phyloP scores from a whole-genome alignment of 2,888 invertebrate species.

The Trissonchulus sp. region DNA sequence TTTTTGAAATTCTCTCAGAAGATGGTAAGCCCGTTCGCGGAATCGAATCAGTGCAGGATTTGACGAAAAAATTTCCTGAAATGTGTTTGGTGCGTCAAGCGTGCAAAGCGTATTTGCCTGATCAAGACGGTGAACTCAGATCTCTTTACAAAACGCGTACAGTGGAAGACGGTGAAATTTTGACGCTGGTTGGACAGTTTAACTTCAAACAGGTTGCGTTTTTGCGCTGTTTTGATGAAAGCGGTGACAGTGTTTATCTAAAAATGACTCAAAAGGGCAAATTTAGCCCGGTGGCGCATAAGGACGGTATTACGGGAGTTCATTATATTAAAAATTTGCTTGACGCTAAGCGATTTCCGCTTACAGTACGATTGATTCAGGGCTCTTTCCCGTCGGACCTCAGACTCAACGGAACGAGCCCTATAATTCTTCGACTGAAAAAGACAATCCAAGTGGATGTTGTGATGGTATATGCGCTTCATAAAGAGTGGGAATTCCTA shows the following conservation, averaged over 20 bases:
- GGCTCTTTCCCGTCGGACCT: conserved; percentile 16
- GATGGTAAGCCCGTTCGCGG: conserved; percentile 83
- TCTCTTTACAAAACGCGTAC: conserved; percentile 31
- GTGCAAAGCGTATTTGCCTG: conserved; percentile 47
- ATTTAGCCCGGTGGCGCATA: conserved; percentile 83
- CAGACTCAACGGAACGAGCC: background rate
- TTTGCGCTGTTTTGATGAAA: conserved; percentile 75
- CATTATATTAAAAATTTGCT: conserved; percentile 81
- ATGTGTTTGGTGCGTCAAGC: conserved; percentile 66
- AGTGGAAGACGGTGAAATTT: conserved; percentile 48
- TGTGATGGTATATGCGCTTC: conserved; percentile 60
- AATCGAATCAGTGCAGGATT: conserved; percentile 76
- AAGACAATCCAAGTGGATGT: conserved; percentile 4
- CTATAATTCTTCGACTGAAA: conserved; percentile 14
- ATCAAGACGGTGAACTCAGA: conserved; percentile 46
- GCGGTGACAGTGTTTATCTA: conserved; percentile 74
- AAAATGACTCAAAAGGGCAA: conserved; percentile 79
- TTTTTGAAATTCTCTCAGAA: conserved; percentile 86
- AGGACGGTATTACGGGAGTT: conserved; percentile 88
- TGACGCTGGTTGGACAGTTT: conserved; percentile 49
- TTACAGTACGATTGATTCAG: conserved; percentile 83
- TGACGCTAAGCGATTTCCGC: conserved; percentile 73
- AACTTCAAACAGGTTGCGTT: conserved; percentile 55
- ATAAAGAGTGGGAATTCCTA: conserved; percentile 67
- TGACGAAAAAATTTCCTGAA: conserved; percentile 60